A percentile compares a stretch with the other conserved stretches of the same genome.
Evolutionary conservation across 2,113 vertebrate species (phyloP).

Genomic region (Isichthys henryi): DNA sequence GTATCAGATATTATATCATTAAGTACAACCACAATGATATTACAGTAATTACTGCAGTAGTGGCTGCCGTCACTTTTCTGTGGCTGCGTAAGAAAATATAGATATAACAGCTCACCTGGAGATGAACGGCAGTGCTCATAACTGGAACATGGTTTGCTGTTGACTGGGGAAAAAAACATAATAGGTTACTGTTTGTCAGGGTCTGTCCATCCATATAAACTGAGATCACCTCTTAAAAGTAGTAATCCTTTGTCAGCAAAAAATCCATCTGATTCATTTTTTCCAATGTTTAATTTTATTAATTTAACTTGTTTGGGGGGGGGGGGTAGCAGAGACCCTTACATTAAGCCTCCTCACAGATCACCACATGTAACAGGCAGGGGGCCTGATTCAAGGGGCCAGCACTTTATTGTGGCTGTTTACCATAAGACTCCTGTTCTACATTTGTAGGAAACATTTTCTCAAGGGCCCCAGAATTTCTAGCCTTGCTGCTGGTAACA

Average conservation of each 20-base stretch:
- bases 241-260: background rate
- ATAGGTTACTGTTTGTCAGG: background rate
- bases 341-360: background rate
- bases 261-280: background rate
- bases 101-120: conserved; percentile 18
- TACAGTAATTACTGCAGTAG: background rate
- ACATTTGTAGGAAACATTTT: background rate
- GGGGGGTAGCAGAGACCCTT: background rate
- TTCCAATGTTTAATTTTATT: too few species aligned
- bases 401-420: background rate
- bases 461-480: background rate
- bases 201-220: background rate
- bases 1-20: background rate
- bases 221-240: background rate
- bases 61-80: background rate
- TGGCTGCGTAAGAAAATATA: background rate
- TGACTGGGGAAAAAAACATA: background rate
- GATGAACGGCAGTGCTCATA: conserved; percentile 1
- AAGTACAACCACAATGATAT: background rate
- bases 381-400: background rate
- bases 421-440: background rate
- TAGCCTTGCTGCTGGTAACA: background rate
- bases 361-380: background rate
- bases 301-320: too few species aligned
- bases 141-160: background rate